Percentiles rank a stretch among this genome's conserved stretches.
Evolutionary conservation across 2,888 invertebrate genomes (phyloP).

Genomic region (Drosophila falleni): DNA sequence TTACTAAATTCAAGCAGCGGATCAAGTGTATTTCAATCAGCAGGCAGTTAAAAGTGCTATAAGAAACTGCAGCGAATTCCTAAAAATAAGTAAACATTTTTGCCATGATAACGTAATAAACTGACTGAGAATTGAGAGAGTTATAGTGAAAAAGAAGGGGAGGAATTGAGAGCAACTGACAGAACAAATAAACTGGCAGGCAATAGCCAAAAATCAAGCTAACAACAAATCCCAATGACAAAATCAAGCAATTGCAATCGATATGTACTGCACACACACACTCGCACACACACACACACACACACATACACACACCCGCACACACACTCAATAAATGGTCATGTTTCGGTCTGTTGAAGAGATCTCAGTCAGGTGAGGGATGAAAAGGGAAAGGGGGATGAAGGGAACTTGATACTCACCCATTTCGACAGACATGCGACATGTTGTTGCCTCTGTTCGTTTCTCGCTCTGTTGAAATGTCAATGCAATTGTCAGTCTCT

Average conservation of each 20-base stretch:
- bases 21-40: conserved; percentile 21
- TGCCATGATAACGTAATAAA: conserved; percentile 75
- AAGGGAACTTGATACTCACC: conserved; percentile 6
- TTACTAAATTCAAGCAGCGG: conserved; percentile 30
- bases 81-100: conserved; percentile 70
- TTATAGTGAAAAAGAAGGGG: conserved; percentile 2
- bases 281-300: conserved; percentile 5
- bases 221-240: conserved; percentile 81
- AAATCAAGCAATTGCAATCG: conserved; percentile 81
- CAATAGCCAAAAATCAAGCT: conserved; percentile 70
- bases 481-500: conserved; percentile 74
- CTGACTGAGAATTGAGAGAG: conserved; percentile 36
- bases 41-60: not conserved
- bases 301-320: conserved; percentile 20
- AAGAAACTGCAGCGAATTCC: conserved; percentile 27
- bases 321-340: conserved; percentile 69
- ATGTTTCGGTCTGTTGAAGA: conserved; percentile 76
- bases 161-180: conserved; percentile 17
- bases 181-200: conserved; percentile 48
- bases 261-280: conserved; percentile 47
- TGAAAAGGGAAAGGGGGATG: not conserved
- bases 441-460: conserved; percentile 53
- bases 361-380: conserved; percentile 23
- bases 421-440: conserved; percentile 52
- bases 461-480: conserved; percentile 70